Evolutionary conservation across 2,113 vertebrate species (phyloP).

Genomic region (Todiramphus chloris): DNA sequence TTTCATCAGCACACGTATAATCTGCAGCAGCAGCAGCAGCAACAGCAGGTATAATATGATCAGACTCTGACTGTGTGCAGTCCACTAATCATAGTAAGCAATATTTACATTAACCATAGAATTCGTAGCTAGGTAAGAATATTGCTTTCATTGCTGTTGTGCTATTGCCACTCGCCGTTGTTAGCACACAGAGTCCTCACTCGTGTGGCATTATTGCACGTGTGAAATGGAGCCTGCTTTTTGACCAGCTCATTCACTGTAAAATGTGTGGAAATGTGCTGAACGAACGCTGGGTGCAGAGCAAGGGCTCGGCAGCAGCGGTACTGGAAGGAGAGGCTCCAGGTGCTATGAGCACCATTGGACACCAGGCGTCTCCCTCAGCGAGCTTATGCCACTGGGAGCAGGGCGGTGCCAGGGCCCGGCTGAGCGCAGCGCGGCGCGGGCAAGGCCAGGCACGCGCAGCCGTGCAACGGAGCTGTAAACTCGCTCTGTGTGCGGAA

Average conservation of each 20-base stretch:
- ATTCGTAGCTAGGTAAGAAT: neutral
- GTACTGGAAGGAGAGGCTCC: fast-evolving
- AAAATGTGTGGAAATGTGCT: neutral
- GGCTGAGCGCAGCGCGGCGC: no score
- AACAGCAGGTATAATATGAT: neutral
- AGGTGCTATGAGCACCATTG: neutral
- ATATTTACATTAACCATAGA: neutral
- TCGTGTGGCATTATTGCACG: neutral
- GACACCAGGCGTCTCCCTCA: conserved; percentile 43
- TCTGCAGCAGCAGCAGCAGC: neutral
- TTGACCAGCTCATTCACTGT: neutral
- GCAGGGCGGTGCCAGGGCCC: neutral
- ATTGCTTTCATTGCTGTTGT: neutral
- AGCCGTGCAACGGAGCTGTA: neutral
- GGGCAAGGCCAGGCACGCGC: no score
- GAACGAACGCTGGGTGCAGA: neutral
- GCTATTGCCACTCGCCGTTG: neutral
- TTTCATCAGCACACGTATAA: neutral
- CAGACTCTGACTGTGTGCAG: neutral
- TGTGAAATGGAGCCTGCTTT: neutral
- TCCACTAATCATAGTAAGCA: neutral
- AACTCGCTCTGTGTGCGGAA: neutral
- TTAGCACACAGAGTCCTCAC: neutral
- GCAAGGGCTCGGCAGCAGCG: fast-evolving
- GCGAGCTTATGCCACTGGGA: neutral